These are phyloP conservation scores for Hexactinellida sp. DNA, from an alignment of 37 sponge, comb jelly and placozoan species.

Conservation along the genomic window DNA sequence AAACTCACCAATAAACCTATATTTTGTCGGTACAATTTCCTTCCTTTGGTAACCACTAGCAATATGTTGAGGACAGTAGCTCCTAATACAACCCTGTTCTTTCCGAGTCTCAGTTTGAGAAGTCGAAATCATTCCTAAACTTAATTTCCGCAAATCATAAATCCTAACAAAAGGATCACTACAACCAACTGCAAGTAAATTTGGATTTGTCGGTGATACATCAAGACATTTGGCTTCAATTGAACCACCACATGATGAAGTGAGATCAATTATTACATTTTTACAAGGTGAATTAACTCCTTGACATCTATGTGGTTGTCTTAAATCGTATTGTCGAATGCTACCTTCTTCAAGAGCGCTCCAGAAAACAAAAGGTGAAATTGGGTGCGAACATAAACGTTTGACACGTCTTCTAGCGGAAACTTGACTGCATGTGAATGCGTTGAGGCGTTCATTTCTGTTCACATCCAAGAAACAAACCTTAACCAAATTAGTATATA, in stretches of 20 bases:
- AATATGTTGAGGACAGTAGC: conserved; percentile 35
- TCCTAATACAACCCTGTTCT: conserved; percentile 29
- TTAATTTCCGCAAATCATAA: conserved; percentile 64
- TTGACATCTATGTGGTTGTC: conserved; percentile 57
- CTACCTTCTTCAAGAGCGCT: conserved; percentile 72
- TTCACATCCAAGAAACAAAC: not conserved
- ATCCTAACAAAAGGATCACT: conserved; percentile 63
- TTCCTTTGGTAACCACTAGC: not conserved
- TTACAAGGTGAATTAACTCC: conserved; percentile 28
- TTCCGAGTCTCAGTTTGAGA: not conserved
- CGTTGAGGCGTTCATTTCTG: not conserved
- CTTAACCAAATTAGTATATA: not conserved
- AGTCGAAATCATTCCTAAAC: not conserved
- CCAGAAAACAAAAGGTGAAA: conserved; percentile 54
- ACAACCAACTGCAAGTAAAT: conserved; percentile 69
- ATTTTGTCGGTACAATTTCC: not conserved
- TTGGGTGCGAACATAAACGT: conserved; percentile 38
- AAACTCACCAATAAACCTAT: not conserved
- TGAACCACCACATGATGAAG: conserved; percentile 2
- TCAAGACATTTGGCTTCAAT: conserved; percentile 51
- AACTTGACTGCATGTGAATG: conserved; percentile 18
- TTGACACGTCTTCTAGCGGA: conserved; percentile 46
- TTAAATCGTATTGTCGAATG: conserved; percentile 62
- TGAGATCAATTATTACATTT: conserved; percentile 53
- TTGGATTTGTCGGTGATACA: conserved; percentile 55